phyloP scores from a whole-genome alignment of 1,140 invertebrate genomes.

The Schmidtea mediterranea region DNA sequence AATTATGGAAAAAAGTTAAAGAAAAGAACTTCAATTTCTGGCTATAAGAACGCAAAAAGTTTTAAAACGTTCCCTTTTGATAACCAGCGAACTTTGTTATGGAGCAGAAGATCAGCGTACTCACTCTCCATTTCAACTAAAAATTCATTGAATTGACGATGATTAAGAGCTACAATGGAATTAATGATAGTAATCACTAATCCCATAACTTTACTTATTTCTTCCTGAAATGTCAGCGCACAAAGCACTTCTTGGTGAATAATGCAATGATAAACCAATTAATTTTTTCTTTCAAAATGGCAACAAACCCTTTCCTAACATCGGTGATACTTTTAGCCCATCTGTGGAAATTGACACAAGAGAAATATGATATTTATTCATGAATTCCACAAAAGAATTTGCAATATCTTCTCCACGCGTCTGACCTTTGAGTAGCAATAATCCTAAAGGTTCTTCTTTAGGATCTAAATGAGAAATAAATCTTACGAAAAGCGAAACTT shows the following conservation, averaged over 20 bases:
- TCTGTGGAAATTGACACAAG: conserved; percentile 1
- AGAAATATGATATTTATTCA: not conserved
- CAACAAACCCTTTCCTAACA: not conserved
- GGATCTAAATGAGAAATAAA: not conserved
- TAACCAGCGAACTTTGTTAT: too few species aligned
- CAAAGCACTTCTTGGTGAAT: not conserved
- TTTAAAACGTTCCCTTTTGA: too few species aligned
- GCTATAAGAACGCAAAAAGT: too few species aligned
- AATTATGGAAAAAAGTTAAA: too few species aligned
- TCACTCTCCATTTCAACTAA: too few species aligned
- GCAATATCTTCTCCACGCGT: not conserved
- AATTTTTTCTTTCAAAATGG: not conserved
- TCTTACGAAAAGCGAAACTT: too few species aligned
- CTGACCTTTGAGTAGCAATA: conserved; percentile 2
- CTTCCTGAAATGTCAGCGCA: not conserved
- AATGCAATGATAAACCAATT: not conserved
- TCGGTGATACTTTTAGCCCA: not conserved
- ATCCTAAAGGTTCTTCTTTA: conserved; percentile 1
- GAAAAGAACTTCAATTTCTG: too few species aligned
- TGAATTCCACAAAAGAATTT: not conserved
- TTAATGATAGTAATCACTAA: not conserved
- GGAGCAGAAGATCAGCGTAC: too few species aligned
- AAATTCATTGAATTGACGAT: too few species aligned
- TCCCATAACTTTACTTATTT: not conserved
- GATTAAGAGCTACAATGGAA: too few species aligned